Evolutionary conservation across 1,140 invertebrate genomes (phyloP).

Genomic region (Chionoecetes opilio): DNA sequence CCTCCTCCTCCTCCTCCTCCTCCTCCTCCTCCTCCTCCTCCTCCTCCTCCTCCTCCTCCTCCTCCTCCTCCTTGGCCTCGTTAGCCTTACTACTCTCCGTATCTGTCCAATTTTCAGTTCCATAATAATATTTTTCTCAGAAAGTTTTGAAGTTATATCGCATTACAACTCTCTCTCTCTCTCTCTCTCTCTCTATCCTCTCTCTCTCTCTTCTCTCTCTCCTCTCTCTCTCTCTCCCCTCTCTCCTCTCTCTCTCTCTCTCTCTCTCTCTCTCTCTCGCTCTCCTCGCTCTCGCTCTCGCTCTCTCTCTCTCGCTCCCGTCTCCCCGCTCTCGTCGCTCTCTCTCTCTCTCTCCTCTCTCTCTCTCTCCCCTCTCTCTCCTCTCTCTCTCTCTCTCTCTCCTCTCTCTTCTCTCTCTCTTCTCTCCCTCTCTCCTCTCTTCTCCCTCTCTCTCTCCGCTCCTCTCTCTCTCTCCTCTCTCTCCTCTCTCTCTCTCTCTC

Average conservation of each 20-base stretch:
- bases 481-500: no score
- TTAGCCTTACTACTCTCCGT: no score
- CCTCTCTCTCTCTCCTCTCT: no score
- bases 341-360: no score
- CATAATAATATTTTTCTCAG: neutral
- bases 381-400: constrained; percentile 2
- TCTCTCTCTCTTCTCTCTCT: neutral
- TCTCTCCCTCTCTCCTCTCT: neutral
- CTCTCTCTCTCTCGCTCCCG: neutral
- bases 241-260: no score
- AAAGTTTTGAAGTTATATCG: neutral
- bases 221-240: no score
- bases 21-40: constrained; percentile 34
- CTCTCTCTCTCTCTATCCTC: constrained; percentile 41
- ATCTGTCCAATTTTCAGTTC: neutral
- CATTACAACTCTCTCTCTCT: neutral
- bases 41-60: constrained; percentile 28
- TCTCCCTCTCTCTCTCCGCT: neutral
- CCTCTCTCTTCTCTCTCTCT: no score
- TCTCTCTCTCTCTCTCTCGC: no score
- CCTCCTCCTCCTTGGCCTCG: neutral
- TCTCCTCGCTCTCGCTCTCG: neutral
- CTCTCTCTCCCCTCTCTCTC: no score
- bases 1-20: constrained; percentile 11
- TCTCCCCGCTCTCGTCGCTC: no score